These are phyloP conservation scores for Andricus curvator DNA, from an alignment of 2,888 invertebrate species.

Conservation along the genomic window DNA sequence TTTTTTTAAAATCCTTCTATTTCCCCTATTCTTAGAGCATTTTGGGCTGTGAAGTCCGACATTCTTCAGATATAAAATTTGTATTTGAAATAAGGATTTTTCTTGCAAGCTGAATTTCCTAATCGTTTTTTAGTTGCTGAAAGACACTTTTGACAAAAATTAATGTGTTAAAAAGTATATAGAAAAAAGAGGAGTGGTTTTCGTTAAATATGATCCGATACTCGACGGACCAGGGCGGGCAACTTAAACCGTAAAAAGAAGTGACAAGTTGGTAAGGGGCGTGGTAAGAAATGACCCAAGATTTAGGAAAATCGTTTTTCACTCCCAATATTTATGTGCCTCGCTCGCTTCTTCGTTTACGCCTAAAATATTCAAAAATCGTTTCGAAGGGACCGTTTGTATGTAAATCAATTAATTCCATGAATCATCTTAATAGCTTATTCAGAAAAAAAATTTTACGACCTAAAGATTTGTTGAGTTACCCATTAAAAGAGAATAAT, in stretches of 20 bases:
- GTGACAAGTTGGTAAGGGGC: slow-evolving; percentile 36
- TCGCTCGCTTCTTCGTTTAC: too few relatives aligned
- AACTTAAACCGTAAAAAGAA: slow-evolving; percentile 36
- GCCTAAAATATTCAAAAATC: slow-evolving; percentile 26
- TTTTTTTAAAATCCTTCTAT: too few relatives aligned
- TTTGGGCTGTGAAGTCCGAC: too few relatives aligned
- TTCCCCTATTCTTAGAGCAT: too few relatives aligned
- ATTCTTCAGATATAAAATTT: neutral
- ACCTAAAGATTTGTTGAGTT: too few relatives aligned
- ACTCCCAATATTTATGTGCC: slow-evolving; percentile 31
- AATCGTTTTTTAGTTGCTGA: slow-evolving; percentile 13
- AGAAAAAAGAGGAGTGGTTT: neutral
- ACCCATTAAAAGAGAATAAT: too few relatives aligned
- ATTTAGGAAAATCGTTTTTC: slow-evolving; percentile 39
- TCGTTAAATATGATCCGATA: slow-evolving; percentile 23
- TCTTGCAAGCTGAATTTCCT: neutral
- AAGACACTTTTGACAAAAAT: slow-evolving; percentile 11
- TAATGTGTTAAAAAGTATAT: slow-evolving; percentile 5
- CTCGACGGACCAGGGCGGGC: slow-evolving; percentile 8
- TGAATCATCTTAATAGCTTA: too few relatives aligned
- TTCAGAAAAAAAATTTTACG: too few relatives aligned
- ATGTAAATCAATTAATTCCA: neutral
- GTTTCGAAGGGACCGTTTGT: neutral
- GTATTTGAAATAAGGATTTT: neutral
- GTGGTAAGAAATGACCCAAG: slow-evolving; percentile 30